These are phyloP conservation scores for Lonchura striata DNA, from an alignment of 2,113 vertebrate genomes.

Conservation along the genomic window DNA sequence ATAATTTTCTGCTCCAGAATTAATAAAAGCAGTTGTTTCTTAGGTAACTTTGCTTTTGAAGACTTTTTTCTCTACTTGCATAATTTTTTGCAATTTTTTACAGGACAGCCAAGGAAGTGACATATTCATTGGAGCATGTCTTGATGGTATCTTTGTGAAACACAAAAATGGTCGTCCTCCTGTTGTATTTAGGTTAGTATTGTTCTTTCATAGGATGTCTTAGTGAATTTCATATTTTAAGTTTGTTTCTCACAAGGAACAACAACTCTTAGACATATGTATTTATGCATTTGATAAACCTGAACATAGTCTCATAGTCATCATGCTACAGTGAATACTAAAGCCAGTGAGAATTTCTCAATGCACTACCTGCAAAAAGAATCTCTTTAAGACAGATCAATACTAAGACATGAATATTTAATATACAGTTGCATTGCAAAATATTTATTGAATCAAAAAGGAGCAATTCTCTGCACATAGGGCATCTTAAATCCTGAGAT, in stretches of 20 bases:
- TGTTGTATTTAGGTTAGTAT: constrained; percentile 85
- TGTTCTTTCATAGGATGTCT: neutral
- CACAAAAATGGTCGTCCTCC: constrained; percentile 90
- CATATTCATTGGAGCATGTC: constrained; percentile 89
- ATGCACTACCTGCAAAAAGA: neutral
- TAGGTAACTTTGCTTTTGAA: neutral
- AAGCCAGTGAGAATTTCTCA: neutral
- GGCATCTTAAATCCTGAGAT: neutral
- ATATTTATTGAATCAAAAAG: neutral
- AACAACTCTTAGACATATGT: neutral
- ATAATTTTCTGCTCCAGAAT: neutral
- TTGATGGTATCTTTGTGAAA: constrained; percentile 94
- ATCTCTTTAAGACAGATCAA: neutral
- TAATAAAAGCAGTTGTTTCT: neutral
- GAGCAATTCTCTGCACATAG: neutral
- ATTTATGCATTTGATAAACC: neutral
- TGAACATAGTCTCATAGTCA: fast-evolving
- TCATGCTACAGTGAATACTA: neutral
- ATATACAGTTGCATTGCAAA: neutral
- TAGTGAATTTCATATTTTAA: neutral
- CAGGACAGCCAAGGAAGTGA: constrained; percentile 94
- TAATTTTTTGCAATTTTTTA: neutral
- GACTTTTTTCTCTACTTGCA: neutral
- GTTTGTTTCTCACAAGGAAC: neutral
- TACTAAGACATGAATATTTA: neutral